A percentile compares a stretch with the other conserved stretches of the same genome.
Evolutionary conservation across 2,113 vertebrate genomes (phyloP).

Genomic region (Apus apus): DNA sequence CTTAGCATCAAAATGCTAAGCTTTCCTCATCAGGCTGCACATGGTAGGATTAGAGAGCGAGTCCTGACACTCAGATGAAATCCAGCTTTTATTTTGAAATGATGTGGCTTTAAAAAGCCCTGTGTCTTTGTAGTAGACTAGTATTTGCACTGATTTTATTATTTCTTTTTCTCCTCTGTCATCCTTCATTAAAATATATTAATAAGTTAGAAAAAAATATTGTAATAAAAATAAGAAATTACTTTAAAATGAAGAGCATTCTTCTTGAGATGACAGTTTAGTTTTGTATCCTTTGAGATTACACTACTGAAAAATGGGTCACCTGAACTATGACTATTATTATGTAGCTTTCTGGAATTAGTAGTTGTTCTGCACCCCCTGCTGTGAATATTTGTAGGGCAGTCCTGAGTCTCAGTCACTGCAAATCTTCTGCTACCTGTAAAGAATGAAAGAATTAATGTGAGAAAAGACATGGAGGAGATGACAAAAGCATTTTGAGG

Average conservation of each 20-base stretch:
- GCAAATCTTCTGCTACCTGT: not conserved
- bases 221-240: not conserved
- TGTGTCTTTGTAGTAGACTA: not conserved
- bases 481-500: not conserved
- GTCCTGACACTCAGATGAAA: not conserved
- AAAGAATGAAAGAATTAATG: not conserved
- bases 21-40: not conserved
- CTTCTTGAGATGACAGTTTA: not conserved
- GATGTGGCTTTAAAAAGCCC: not conserved
- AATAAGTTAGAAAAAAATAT: not conserved
- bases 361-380: not conserved
- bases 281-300: constrained; percentile 1
- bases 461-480: not conserved
- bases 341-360: not conserved
- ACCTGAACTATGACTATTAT: not conserved
- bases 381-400: not conserved
- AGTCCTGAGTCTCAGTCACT: not conserved
- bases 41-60: not conserved
- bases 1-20: not conserved
- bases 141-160: not conserved
- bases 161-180: not conserved
- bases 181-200: not conserved
- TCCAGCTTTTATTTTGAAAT: not conserved
- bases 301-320: not conserved
- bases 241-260: not conserved